phyloP scores from a whole-genome alignment of 1,140 invertebrate genomes.

The Cotesia vestalis region DNA sequence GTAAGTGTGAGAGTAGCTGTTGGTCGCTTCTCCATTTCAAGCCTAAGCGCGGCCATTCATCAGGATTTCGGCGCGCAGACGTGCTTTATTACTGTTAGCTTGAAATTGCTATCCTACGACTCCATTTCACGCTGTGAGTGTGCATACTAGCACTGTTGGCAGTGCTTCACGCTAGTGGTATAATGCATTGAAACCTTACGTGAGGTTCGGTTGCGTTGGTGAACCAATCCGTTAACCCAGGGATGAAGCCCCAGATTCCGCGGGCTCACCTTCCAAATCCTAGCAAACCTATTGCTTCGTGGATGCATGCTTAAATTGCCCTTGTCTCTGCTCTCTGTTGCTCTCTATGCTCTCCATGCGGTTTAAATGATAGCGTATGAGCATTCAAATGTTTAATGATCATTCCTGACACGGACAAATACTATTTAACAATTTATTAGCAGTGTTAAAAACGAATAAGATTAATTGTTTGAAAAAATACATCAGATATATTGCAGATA shows the following conservation, averaged over 20 bases:
- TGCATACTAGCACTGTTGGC: slow-evolving; percentile 39
- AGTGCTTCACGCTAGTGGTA: slow-evolving; percentile 32
- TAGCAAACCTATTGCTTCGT: slow-evolving; percentile 41
- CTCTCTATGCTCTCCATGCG: slow-evolving; percentile 6
- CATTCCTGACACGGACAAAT: background rate
- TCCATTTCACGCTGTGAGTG: slow-evolving; percentile 61
- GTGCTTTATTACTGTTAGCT: slow-evolving; percentile 66
- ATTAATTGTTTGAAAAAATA: no score
- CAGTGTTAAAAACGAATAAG: no score
- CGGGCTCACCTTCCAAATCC: slow-evolving; percentile 44
- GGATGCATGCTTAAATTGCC: slow-evolving; percentile 39
- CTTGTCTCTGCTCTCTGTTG: slow-evolving; percentile 12
- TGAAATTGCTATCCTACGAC: slow-evolving; percentile 68
- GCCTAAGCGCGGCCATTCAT: slow-evolving; percentile 68
- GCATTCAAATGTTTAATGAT: slow-evolving; percentile 8
- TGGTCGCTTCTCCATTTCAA: slow-evolving; percentile 67
- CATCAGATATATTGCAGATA: no score
- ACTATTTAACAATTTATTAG: slow-evolving; percentile 1
- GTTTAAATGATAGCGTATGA: slow-evolving; percentile 15
- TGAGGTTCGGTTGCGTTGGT: slow-evolving; percentile 50
- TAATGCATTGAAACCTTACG: slow-evolving; percentile 61
- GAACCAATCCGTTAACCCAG: slow-evolving; percentile 59
- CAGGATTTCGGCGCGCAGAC: slow-evolving; percentile 68
- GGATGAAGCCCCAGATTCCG: slow-evolving; percentile 41
- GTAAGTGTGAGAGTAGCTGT: slow-evolving; percentile 58